phyloP scores from a whole-genome alignment of 2,113 vertebrate species.

The Phaethon lepturus region DNA sequence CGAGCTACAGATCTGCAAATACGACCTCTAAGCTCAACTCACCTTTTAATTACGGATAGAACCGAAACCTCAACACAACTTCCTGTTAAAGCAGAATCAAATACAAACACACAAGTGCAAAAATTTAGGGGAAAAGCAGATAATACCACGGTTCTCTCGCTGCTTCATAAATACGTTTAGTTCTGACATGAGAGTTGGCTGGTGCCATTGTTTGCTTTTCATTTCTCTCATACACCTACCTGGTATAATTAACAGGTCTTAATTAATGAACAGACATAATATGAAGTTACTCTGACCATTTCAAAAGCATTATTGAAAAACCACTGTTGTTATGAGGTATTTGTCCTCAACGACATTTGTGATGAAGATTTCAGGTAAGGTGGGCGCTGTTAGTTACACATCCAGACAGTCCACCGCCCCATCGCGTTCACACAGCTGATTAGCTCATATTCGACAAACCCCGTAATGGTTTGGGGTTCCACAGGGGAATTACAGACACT shows the following conservation, averaged over 20 bases:
- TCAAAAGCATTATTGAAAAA: neutral
- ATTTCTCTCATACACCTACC: neutral
- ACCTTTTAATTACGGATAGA: neutral
- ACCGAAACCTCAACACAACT: accelerated
- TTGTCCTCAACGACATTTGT: accelerated
- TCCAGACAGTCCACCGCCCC: neutral
- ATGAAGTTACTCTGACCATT: neutral
- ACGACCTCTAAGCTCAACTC: neutral
- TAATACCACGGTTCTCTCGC: neutral
- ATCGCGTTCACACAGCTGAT: accelerated
- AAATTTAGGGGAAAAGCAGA: neutral
- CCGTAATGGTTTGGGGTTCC: neutral
- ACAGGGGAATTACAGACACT: neutral
- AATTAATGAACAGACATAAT: neutral
- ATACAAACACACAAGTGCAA: too few species aligned
- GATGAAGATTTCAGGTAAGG: neutral
- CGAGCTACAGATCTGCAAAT: neutral
- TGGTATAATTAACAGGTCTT: neutral
- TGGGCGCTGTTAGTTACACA: neutral
- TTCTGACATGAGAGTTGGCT: neutral
- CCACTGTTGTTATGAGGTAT: accelerated
- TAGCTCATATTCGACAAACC: neutral
- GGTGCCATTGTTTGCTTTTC: accelerated
- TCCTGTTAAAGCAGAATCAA: too few species aligned
- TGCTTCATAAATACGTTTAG: accelerated